phyloP scores from a whole-genome alignment of 1,140 invertebrate genomes.

The Trypoxylus dichotomus region DNA sequence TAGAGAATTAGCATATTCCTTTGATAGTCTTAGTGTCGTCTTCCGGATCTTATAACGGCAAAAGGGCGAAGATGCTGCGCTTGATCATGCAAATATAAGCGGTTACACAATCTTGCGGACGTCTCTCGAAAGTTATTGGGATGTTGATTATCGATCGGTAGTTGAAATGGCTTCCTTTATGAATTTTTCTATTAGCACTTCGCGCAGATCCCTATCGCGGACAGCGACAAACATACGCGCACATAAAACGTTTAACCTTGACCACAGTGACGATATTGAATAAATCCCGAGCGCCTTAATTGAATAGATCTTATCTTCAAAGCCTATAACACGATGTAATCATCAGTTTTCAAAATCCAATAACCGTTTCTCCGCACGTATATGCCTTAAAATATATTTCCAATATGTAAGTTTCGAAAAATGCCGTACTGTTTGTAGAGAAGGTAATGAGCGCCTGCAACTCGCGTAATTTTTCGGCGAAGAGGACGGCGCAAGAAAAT shows the following conservation, averaged over 20 bases:
- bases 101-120: background rate
- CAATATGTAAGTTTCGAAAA: background rate
- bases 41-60: too few species aligned
- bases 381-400: background rate
- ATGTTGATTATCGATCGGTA: background rate
- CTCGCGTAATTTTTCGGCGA: background rate
- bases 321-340: constrained; percentile 6
- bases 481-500: constrained; percentile 3
- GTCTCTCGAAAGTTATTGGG: background rate
- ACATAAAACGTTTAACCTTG: background rate
- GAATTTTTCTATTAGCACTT: background rate
- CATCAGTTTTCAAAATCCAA: constrained; percentile 11
- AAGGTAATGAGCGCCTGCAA: background rate
- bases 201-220: background rate
- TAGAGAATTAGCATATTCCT: too few species aligned
- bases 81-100: too few species aligned
- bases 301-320: constrained; percentile 17
- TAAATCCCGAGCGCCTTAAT: background rate
- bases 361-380: background rate
- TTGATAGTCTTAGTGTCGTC: too few species aligned
- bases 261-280: background rate
- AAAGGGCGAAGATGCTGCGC: too few species aligned
- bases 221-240: background rate
- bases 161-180: background rate
- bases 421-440: background rate